These are phyloP conservation scores for Empidonax traillii DNA, from an alignment of 2,113 vertebrate species.

Conservation along the genomic window DNA sequence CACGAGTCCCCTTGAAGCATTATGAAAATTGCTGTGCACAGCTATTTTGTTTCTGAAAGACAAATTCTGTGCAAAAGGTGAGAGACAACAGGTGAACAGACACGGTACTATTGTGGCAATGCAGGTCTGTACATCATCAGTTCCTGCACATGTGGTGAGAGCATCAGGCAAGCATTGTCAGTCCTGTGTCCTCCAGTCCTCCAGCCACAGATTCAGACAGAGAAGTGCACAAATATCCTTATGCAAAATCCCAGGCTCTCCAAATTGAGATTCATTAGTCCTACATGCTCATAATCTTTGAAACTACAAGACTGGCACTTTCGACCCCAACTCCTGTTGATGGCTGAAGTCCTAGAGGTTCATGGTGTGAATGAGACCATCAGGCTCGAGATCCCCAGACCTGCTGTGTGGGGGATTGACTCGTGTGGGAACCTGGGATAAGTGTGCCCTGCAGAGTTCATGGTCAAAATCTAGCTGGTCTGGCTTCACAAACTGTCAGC, in stretches of 20 bases:
- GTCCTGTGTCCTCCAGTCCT: background rate
- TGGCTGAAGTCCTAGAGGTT: background rate
- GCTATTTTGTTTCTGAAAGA: constrained; percentile 35
- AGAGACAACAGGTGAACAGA: background rate
- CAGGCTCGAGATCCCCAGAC: accelerated
- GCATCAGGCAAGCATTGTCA: accelerated
- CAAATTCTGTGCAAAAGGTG: background rate
- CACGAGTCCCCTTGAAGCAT: background rate
- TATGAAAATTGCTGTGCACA: constrained; percentile 8
- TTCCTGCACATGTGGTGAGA: background rate
- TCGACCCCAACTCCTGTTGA: background rate
- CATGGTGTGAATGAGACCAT: accelerated
- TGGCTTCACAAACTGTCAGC: background rate
- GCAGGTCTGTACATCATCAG: background rate
- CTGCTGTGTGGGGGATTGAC: background rate
- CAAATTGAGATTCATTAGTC: background rate
- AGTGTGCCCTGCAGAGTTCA: background rate
- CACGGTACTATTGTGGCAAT: background rate
- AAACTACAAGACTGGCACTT: background rate
- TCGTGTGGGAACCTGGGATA: background rate
- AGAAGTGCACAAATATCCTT: background rate
- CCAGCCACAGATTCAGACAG: background rate
- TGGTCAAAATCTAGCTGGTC: background rate
- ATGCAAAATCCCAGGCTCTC: background rate
- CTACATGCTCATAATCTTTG: background rate